Evolutionary conservation across 2,888 invertebrate genomes (phyloP), one percentile per base, ranked within the genome.

Genomic region (Myathropa florea): DNA sequence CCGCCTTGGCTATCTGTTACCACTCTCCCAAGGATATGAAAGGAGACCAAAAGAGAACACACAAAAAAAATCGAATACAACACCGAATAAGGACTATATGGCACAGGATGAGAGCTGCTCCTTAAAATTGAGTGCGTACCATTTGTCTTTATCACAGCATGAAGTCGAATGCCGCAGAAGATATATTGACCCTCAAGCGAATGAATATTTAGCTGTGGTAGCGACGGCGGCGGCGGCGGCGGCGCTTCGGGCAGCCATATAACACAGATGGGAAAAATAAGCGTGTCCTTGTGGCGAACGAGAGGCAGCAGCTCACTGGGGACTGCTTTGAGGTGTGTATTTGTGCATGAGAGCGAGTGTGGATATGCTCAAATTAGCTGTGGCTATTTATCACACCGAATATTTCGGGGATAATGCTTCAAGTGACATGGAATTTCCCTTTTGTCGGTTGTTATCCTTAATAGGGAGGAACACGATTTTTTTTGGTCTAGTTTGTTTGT

Each of bases 121-220:
- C 86, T 83, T 79, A 70, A 79, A 86, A 86, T 83, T 86, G 72
- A 85, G 86, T 88, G 81, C 79, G 88, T 83, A 89, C 80, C 89
- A 89, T 89, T 89, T 89, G 89, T 89, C 89, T 88, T 89, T 89
- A 89, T 89, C 89, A 88, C 89, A 89, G 88, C 88, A 88, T 88
- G 89, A 87, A 88, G 88, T 88, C 88, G 86, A 83, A 88, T 83
- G 73, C 88, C 83, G 78, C 72, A 77, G 21, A 88, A 88, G 88
- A 88, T 88, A 88, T 88, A 88, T 88, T 85, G 85, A 88, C 88
- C 88, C 85, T 86, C 72, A 23, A 86, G 85, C 78, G 78, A 82
- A 86, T 86, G 78, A 86, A 86, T 82, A 82, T 78, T 72, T 82
- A 59, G 18, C 73, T 76, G 65, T 70, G 64, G 64, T 24, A n/a